These are phyloP conservation scores for Agonopterix heracliana DNA, from an alignment of 2,888 invertebrate genomes.

Conservation along the genomic window DNA sequence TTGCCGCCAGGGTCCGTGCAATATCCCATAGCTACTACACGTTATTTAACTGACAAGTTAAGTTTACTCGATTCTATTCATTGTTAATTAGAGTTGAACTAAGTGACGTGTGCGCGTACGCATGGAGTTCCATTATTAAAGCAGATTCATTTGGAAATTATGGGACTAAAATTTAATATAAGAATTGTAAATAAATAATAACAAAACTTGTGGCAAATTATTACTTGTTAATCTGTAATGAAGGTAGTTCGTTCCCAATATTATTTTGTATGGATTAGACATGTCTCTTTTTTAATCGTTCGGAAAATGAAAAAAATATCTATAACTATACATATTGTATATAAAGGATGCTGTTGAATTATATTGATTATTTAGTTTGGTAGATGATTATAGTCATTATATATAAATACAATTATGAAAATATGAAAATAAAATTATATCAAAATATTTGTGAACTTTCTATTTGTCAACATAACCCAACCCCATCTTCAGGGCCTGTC, in stretches of 20 bases:
- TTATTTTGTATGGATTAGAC: conserved; percentile 57
- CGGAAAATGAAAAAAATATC: conserved; percentile 38
- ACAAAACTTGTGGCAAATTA: conserved; percentile 72
- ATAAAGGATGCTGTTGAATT: conserved; percentile 73
- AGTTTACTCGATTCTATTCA: conserved; percentile 56
- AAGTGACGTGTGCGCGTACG: conserved; percentile 4
- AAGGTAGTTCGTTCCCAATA: conserved; percentile 53
- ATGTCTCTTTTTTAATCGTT: conserved; percentile 49
- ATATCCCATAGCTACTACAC: neutral
- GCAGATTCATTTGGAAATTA: conserved; percentile 62
- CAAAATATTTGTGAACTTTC: conserved; percentile 36
- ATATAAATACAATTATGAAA: conserved; percentile 63
- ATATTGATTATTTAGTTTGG: conserved; percentile 72
- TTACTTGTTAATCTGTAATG: conserved; percentile 63
- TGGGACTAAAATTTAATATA: conserved; percentile 72
- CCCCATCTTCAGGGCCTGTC: too few species aligned
- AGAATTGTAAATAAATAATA: conserved; percentile 70
- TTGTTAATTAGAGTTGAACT: conserved; percentile 31
- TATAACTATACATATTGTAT: conserved; percentile 71
- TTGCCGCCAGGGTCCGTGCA: neutral
- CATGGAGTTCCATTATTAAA: conserved; percentile 29
- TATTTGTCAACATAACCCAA: neutral
- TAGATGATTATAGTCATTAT: conserved; percentile 74
- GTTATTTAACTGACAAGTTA: conserved; percentile 31
- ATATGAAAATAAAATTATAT: conserved; percentile 71